Percentiles rank a stretch among this genome's conserved stretches.
phyloP scores from a whole-genome alignment of 2,113 vertebrate species.

The Rhinichthys klamathensis region DNA sequence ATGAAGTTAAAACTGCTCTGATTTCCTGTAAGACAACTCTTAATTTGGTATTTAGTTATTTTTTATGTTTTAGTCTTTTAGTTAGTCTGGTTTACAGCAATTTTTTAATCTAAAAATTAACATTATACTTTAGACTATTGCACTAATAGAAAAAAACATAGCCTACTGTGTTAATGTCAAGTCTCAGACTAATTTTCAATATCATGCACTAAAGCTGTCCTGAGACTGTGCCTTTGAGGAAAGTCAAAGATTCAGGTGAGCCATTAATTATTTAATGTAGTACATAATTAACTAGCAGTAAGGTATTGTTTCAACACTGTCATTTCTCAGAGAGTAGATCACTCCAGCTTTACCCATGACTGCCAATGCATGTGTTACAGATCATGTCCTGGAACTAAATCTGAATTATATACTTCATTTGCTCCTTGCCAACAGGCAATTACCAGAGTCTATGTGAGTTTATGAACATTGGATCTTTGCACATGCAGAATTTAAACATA shows the following conservation, averaged over 20 bases:
- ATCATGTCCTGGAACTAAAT: conserved; percentile 20
- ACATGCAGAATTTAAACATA: background rate
- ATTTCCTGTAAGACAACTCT: too few relatives aligned
- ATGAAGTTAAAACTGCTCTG: too few relatives aligned
- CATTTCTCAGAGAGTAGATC: background rate
- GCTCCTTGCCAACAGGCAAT: background rate
- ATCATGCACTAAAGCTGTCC: background rate
- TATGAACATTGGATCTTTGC: background rate
- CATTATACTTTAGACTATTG: background rate
- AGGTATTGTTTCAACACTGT: conserved; percentile 20
- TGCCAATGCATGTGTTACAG: background rate
- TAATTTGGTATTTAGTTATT: too few relatives aligned
- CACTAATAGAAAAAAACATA: background rate
- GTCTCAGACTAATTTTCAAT: background rate
- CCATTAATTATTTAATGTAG: conserved; percentile 45
- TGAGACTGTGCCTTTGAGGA: conserved; percentile 33
- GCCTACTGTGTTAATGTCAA: background rate
- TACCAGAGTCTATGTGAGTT: background rate
- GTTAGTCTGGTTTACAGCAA: background rate
- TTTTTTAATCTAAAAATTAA: background rate
- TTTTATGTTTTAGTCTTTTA: background rate
- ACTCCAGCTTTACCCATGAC: background rate
- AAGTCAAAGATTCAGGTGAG: conserved; percentile 34
- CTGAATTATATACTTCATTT: conserved; percentile 4
- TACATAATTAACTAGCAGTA: conserved; percentile 49